Conservation (phyloP, 2,113 vertebrate genomes). For the Caranx ignobilis region DNA sequence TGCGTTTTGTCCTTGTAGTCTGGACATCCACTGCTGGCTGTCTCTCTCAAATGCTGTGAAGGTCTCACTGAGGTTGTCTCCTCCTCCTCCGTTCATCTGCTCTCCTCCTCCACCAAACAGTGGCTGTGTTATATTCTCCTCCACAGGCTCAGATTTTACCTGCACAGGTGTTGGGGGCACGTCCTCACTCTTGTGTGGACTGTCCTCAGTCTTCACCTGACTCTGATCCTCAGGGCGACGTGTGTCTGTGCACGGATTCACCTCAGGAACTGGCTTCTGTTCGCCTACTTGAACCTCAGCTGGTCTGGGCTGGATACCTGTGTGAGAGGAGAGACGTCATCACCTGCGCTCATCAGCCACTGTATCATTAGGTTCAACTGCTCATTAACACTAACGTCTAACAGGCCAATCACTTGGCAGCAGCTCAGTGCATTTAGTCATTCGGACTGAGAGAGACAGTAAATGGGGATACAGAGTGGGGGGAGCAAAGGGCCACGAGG, state of each 20-base stretch:
- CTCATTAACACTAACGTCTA: no score
- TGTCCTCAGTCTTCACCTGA: background rate
- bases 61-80: conserved; percentile 19
- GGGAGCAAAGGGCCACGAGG: no score
- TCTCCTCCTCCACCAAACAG: conserved; percentile 12
- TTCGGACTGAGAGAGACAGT: no score
- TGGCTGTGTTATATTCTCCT: conserved; percentile 43
- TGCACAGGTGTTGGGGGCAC: background rate
- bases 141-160: conserved; percentile 73
- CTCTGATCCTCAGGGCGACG: conserved; percentile 6
- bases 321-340: background rate
- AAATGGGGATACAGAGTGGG: no score
- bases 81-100: conserved; percentile 15
- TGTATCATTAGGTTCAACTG: no score
- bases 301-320: conserved; percentile 51
- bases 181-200: background rate
- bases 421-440: no score
- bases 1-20: conserved; percentile 45
- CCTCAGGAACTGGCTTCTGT: conserved; percentile 20
- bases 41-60: conserved; percentile 23
- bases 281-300: conserved; percentile 22
- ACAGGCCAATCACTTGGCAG: no score
- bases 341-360: no score
- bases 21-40: conserved; percentile 52
- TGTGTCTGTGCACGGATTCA: background rate